A percentile compares a stretch with the other conserved stretches of the same genome.
Conservation (phyloP, 2,113 vertebrate genomes). For the Diglossa brunneiventris region DNA sequence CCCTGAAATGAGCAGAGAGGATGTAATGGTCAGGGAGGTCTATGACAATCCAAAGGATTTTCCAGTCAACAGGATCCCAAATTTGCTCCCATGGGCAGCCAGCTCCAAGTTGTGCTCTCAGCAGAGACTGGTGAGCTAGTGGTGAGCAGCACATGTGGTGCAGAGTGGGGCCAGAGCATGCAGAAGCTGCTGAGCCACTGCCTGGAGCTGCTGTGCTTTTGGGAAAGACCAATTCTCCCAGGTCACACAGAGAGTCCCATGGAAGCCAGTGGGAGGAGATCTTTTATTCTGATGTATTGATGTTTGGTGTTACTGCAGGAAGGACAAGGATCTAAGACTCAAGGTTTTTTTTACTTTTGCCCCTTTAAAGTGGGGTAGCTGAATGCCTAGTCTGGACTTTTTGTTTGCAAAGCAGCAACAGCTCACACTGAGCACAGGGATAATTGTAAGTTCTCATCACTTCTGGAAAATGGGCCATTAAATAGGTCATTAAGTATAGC, state of each 20-base stretch:
- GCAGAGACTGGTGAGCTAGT: background rate
- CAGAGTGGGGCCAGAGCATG: background rate
- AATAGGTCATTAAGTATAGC: slow-evolving; percentile 46
- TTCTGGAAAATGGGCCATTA: slow-evolving; percentile 51
- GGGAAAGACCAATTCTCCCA: background rate
- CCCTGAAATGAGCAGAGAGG: background rate
- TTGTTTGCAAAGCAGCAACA: background rate
- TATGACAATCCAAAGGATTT: background rate
- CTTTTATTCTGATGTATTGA: background rate
- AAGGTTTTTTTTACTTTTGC: background rate
- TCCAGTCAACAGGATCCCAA: background rate
- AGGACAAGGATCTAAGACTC: background rate
- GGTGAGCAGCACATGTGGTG: background rate
- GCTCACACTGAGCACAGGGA: background rate
- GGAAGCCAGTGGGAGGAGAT: background rate
- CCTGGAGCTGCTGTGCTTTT: background rate
- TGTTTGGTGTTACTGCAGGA: background rate
- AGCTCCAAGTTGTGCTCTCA: background rate
- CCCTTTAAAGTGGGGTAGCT: background rate
- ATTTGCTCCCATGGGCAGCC: background rate
- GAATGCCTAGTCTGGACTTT: background rate
- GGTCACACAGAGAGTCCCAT: background rate
- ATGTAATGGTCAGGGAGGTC: background rate
- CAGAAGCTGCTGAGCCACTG: background rate
- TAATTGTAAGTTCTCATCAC: slow-evolving; percentile 25